Percentiles rank a stretch among this genome's conserved stretches.
Conservation (phyloP, 2,888 invertebrate genomes). For the Oscheius sp. region DNA sequence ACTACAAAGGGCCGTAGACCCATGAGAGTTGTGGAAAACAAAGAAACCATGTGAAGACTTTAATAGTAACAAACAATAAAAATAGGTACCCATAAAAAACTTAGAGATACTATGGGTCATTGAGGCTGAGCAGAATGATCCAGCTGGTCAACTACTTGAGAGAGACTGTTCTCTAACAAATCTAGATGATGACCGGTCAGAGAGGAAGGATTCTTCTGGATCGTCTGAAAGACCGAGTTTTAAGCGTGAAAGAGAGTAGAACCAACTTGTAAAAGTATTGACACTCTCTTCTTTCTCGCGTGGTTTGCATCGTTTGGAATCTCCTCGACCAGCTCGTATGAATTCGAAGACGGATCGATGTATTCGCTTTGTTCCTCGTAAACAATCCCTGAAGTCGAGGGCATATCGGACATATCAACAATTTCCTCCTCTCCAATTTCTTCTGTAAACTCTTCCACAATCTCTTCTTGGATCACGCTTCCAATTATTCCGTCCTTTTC, state of each 20-base stretch:
- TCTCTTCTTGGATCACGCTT: slow-evolving; percentile 26
- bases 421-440: slow-evolving; percentile 36
- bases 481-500: slow-evolving; percentile 25
- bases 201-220: background rate
- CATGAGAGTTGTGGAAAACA: too few relatives aligned
- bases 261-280: slow-evolving; percentile 12
- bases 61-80: background rate
- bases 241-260: background rate
- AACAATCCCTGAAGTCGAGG: background rate
- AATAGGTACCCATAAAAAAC: background rate
- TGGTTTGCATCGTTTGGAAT: background rate
- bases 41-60: too few relatives aligned
- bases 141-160: slow-evolving; percentile 31
- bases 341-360: background rate
- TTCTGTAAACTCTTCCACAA: slow-evolving; percentile 38
- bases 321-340: background rate
- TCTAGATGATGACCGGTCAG: slow-evolving; percentile 19
- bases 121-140: background rate
- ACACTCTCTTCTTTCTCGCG: background rate
- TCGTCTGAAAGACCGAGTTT: background rate
- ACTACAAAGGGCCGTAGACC: background rate
- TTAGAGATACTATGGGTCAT: background rate
- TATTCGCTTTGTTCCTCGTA: background rate
- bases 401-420: slow-evolving; percentile 1
- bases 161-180: slow-evolving; percentile 25